Evolutionary conservation across 1,140 invertebrate genomes (phyloP).

Genomic region (Drosophila sturtevanti): DNA sequence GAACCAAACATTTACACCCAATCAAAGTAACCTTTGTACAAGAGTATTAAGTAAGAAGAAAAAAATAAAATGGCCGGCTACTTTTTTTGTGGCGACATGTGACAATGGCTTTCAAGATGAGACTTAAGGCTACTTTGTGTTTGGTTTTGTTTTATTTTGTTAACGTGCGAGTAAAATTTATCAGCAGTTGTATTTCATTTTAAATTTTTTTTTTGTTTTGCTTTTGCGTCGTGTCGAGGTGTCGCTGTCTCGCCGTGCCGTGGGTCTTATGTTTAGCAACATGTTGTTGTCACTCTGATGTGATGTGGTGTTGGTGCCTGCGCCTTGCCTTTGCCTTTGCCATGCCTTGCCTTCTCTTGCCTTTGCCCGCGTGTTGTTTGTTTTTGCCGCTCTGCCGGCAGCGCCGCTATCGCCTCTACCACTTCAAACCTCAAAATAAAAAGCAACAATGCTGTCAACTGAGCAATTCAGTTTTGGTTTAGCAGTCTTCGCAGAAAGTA

Average conservation of each 20-base stretch:
- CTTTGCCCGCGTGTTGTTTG: slow-evolving; percentile 11
- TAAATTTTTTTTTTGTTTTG: slow-evolving; percentile 27
- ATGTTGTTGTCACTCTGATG: slow-evolving; percentile 46
- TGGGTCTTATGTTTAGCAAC: slow-evolving; percentile 40
- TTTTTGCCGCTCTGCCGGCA: slow-evolving; percentile 30
- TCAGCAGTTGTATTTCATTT: slow-evolving; percentile 76
- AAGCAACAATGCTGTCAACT: slow-evolving; percentile 75
- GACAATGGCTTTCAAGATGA: slow-evolving; percentile 11
- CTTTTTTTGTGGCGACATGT: slow-evolving; percentile 3
- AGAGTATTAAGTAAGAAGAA: neutral
- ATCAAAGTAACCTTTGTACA: neutral
- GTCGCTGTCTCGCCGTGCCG: slow-evolving; percentile 25
- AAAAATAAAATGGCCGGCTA: neutral
- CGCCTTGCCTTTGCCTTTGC: slow-evolving; percentile 33
- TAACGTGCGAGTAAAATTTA: slow-evolving; percentile 37
- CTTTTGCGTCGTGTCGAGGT: slow-evolving; percentile 18
- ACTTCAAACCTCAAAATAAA: slow-evolving; percentile 70
- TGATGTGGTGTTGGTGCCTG: slow-evolving; percentile 34
- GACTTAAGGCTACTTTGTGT: slow-evolving; percentile 20
- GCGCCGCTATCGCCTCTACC: slow-evolving; percentile 67
- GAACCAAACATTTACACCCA: neutral
- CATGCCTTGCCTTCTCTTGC: slow-evolving; percentile 27
- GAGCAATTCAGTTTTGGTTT: slow-evolving; percentile 73
- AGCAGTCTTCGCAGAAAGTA: slow-evolving; percentile 77
- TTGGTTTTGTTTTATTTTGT: slow-evolving; percentile 17